Evolutionary conservation across 2,888 invertebrate species (phyloP).

Genomic region (Sipha maydis): DNA sequence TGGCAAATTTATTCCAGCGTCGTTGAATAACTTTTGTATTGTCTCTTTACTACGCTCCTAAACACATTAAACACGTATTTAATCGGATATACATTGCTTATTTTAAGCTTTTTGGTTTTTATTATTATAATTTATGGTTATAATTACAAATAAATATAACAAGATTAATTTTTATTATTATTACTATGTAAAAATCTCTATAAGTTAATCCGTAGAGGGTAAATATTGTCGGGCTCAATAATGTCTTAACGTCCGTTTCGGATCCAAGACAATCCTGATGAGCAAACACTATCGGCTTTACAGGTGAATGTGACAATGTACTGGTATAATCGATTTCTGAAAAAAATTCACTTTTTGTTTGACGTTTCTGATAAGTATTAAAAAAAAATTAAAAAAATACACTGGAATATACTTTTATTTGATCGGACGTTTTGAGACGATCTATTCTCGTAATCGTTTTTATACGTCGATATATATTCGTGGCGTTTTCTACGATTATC

Average conservation of each 20-base stretch:
- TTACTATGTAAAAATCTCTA: constrained; percentile 45
- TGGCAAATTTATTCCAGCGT: constrained; percentile 7
- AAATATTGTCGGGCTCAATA: constrained; percentile 45
- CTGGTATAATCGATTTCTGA: background rate
- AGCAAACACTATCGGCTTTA: background rate
- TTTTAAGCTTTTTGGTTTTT: background rate
- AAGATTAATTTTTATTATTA: background rate
- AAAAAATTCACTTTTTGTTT: background rate
- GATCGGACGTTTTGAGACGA: background rate
- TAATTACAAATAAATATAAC: background rate
- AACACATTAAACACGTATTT: background rate
- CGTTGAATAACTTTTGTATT: constrained; percentile 21
- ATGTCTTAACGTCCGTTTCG: constrained; percentile 18
- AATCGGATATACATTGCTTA: background rate
- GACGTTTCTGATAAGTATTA: background rate
- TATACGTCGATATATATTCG: constrained; percentile 10
- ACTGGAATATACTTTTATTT: constrained; percentile 5
- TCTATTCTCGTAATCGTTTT: constrained; percentile 10
- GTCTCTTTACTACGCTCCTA: constrained; percentile 31
- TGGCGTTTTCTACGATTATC: background rate
- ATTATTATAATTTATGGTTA: background rate
- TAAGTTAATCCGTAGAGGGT: constrained; percentile 37
- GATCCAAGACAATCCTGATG: background rate
- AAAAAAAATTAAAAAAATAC: background rate
- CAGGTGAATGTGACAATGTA: no score